These are phyloP conservation scores for Panopea generosa DNA, from an alignment of 2,888 invertebrate species.

Conservation along the genomic window DNA sequence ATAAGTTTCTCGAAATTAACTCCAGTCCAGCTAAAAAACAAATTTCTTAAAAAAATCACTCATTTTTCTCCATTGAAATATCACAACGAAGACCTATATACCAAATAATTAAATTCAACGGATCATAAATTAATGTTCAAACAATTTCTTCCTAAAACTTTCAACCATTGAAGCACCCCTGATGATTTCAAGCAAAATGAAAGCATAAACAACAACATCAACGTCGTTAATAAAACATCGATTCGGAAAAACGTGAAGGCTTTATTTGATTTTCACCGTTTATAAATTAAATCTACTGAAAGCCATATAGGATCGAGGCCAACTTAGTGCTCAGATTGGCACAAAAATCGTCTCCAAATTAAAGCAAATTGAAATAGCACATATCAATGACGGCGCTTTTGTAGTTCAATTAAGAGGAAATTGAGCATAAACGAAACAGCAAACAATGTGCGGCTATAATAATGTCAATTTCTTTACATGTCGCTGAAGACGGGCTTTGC, in stretches of 20 bases:
- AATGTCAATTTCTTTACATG: conserved; percentile 23
- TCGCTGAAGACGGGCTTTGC: not conserved
- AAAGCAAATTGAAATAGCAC: conserved; percentile 42
- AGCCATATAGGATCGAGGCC: conserved; percentile 47
- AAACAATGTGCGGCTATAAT: conserved; percentile 18
- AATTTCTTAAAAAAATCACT: too few relatives aligned
- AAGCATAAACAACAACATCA: not conserved
- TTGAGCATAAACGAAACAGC: not conserved
- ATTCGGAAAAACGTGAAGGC: not conserved
- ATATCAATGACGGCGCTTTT: conserved; percentile 8
- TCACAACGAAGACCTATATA: too few relatives aligned
- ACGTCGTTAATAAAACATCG: conserved; percentile 1
- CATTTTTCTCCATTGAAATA: too few relatives aligned
- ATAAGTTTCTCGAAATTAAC: too few relatives aligned
- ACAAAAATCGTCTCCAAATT: conserved; percentile 41
- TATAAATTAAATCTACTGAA: conserved; percentile 77
- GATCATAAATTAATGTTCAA: too few relatives aligned
- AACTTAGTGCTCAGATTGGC: conserved; percentile 49
- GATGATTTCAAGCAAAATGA: not conserved
- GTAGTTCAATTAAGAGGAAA: conserved; percentile 24
- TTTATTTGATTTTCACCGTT: conserved; percentile 70
- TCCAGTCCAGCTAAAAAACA: too few relatives aligned
- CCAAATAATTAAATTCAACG: too few relatives aligned
- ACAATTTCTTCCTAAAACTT: too few relatives aligned
- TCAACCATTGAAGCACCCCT: not conserved